These are phyloP conservation scores for Lasiurus borealis DNA, from an alignment of 2,113 vertebrate species.

Conservation along the genomic window DNA sequence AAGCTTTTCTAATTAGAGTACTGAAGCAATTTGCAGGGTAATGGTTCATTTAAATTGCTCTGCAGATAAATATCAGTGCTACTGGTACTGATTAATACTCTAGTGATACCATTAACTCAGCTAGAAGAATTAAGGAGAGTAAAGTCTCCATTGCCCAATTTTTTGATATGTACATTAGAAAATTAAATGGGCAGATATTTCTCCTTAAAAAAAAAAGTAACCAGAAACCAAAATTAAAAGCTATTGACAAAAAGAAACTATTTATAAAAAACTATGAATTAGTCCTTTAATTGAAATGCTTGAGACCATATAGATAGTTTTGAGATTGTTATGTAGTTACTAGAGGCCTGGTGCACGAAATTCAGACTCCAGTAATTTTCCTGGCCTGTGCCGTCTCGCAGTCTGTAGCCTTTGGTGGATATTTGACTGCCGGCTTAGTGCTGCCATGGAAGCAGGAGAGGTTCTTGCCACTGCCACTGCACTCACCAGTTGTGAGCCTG, in stretches of 20 bases:
- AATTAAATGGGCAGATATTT: not conserved
- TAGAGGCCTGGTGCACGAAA: too few species aligned
- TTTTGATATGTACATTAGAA: not conserved
- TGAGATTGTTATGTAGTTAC: not conserved
- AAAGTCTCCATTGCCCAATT: not conserved
- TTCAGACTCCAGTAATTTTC: too few species aligned
- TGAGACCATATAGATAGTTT: not conserved
- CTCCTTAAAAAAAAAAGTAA: not conserved
- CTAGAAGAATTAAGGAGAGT: not conserved
- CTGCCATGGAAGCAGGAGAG: too few species aligned
- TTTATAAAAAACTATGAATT: not conserved
- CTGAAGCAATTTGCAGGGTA: not conserved
- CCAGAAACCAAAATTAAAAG: not conserved
- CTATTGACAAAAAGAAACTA: not conserved
- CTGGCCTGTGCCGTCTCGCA: too few species aligned
- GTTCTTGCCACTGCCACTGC: too few species aligned
- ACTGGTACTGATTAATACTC: not conserved
- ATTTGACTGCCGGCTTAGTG: too few species aligned
- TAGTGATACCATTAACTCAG: not conserved
- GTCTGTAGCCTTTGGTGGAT: too few species aligned
- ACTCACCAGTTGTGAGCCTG: too few species aligned
- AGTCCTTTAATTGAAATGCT: not conserved
- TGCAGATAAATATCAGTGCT: not conserved
- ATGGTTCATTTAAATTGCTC: not conserved
- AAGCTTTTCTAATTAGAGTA: not conserved